A percentile compares a stretch with the other conserved stretches of the same genome.
Evolutionary conservation across 2,113 vertebrate genomes (phyloP).

Genomic region (Gadus macrocephalus): DNA sequence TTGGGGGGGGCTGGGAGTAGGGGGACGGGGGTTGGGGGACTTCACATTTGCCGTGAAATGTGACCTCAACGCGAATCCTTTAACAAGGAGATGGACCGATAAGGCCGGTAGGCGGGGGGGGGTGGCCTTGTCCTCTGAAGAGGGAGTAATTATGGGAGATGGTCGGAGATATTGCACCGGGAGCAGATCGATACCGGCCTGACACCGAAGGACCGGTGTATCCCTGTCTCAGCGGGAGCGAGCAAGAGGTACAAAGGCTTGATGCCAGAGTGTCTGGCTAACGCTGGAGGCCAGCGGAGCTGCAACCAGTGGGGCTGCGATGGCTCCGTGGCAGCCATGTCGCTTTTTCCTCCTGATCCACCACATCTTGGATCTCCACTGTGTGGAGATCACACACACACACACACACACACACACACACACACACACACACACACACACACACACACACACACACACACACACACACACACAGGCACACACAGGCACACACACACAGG

Average conservation of each 20-base stretch:
- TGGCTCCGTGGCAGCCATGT: conserved; percentile 52
- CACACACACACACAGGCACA: too few relatives aligned
- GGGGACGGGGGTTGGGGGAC: not conserved
- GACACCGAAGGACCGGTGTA: conserved; percentile 49
- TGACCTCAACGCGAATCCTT: conserved; percentile 60
- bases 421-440: too few relatives aligned
- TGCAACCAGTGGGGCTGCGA: conserved; percentile 40
- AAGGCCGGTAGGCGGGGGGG: conserved; percentile 30
- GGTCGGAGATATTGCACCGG: conserved; percentile 61
- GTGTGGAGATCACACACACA: conserved; percentile 14
- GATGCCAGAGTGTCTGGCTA: conserved; percentile 45
- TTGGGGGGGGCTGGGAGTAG: not conserved
- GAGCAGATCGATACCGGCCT: conserved; percentile 66
- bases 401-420: not conserved
- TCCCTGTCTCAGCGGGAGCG: conserved; percentile 60
- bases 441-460: too few relatives aligned
- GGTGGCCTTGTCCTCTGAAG: conserved; percentile 49
- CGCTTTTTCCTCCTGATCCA: conserved; percentile 39
- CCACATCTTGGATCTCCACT: conserved; percentile 45
- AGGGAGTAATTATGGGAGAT: conserved; percentile 65
- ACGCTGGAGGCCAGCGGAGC: conserved; percentile 27
- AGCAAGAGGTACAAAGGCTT: conserved; percentile 56
- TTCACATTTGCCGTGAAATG: conserved; percentile 55
- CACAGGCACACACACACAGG: too few relatives aligned
- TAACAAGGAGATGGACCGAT: conserved; percentile 49